Base-by-base conservation (phyloP, 2,113 vertebrate genomes). In the Cyphomyrus discorhynchus region DNA sequence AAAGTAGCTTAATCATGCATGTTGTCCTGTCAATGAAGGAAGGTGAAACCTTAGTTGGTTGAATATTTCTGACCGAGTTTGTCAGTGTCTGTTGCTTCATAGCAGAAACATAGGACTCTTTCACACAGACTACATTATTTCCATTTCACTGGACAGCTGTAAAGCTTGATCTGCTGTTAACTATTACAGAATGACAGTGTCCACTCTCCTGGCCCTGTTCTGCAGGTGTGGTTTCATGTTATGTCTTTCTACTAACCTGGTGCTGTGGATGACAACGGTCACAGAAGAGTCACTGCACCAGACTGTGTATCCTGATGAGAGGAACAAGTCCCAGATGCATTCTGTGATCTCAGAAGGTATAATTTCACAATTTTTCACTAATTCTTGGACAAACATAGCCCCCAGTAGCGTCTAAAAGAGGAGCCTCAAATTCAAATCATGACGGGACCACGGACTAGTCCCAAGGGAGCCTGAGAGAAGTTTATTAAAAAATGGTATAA, bases 241-340 rank as follows among this genome's bases (percentile, higher is more conserved):
- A 74, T 97, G 96, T 0, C 95, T 99, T 86, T 96, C 97, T 52
- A 98, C 98, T 89, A 98, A 99, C 93, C 92, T 99, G 10, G 95
- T 98, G 0, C 89, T 98, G 91, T 99, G 98, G 98, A 98, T 99
- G 97, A 95, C 95, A 0, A 95, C 95, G 0, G 97, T 99, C 62
- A 97, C 97, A 0, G 98, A 99, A 0, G 98, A 99, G 92, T 99
- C 98, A 0, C 86, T 98, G 21, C 98, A 99, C 92, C 97, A 98
- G 92, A 96, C 97, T 0, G 92, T 90, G 19, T 21, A 45, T 77
- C 94, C 93, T 7, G 49, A 80, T 42, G 74, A 58, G 5, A 47
- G 24, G 21, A 89, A 93, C 58, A 50, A 42, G 35, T n/a, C 87
- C 9, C 56, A n/a, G 2, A 6, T n/a, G 35, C 11, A n/a, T 39